Conservation (phyloP, 2,888 invertebrate genomes). For the Lepidonotus clava region DNA sequence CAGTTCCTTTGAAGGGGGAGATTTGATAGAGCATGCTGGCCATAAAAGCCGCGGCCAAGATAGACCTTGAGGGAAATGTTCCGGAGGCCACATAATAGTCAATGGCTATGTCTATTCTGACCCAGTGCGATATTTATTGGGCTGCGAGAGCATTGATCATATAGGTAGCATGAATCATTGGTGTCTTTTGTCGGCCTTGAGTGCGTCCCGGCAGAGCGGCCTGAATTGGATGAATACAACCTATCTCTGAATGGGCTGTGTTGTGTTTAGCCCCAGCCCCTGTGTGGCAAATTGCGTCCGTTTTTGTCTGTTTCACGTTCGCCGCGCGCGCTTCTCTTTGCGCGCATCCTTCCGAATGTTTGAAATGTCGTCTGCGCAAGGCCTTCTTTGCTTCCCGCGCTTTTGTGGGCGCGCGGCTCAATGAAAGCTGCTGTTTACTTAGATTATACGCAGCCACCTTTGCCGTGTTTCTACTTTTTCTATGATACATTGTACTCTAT, state of each 20-base stretch:
- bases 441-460: constrained; percentile 41
- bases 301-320: constrained; percentile 50
- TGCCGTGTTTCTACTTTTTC: constrained; percentile 50
- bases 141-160: constrained; percentile 4
- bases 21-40: background rate
- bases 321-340: background rate
- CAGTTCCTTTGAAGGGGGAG: constrained; percentile 6
- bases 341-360: constrained; percentile 43
- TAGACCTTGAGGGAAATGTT: background rate
- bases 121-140: constrained; percentile 48
- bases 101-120: constrained; percentile 18
- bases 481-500: constrained; percentile 54
- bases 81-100: constrained; percentile 1
- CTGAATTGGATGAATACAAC: constrained; percentile 31
- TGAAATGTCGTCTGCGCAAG: constrained; percentile 5
- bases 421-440: constrained; percentile 35
- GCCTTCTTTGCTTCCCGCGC: constrained; percentile 13
- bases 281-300: constrained; percentile 49
- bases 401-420: background rate
- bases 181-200: constrained; percentile 40
- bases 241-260: constrained; percentile 1
- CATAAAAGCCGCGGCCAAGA: background rate
- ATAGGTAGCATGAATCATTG: constrained; percentile 42
- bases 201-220: background rate
- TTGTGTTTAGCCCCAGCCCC: constrained; percentile 9